phyloP scores from a whole-genome alignment of 2,888 invertebrate genomes.

The Choristoneura rosaceana region DNA sequence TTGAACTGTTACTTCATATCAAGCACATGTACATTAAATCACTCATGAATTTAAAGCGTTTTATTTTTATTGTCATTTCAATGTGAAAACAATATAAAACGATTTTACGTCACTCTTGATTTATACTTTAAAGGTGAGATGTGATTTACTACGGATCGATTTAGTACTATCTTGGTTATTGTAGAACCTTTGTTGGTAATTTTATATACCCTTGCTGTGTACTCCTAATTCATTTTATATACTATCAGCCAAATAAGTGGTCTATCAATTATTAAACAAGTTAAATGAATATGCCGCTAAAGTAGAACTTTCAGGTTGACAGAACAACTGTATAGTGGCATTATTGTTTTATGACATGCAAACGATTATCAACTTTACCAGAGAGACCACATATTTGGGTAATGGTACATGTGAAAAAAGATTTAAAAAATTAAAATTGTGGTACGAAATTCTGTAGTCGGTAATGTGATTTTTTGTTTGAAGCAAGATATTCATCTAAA shows the following conservation, averaged over 20 bases:
- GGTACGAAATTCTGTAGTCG: too few species aligned
- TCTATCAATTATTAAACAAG: too few species aligned
- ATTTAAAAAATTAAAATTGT: too few species aligned
- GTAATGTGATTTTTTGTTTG: too few species aligned
- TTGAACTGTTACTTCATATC: constrained; percentile 57
- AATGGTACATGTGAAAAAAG: too few species aligned
- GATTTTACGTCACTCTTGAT: constrained; percentile 81
- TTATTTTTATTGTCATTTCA: constrained; percentile 82
- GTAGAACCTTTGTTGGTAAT: background rate
- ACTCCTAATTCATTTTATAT: background rate
- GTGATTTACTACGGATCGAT: constrained; percentile 78
- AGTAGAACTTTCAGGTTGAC: too few species aligned
- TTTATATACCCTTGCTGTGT: background rate
- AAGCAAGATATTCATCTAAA: constrained; percentile 11
- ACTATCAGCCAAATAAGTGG: too few species aligned
- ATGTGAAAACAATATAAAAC: constrained; percentile 84
- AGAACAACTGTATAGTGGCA: too few species aligned
- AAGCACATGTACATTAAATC: constrained; percentile 72
- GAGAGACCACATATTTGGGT: too few species aligned
- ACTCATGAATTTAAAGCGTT: constrained; percentile 81
- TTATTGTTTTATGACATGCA: too few species aligned
- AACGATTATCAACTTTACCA: too few species aligned
- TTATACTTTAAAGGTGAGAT: constrained; percentile 82
- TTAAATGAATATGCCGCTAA: too few species aligned
- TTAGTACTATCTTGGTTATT: constrained; percentile 70